phyloP scores from a whole-genome alignment of 2,113 vertebrate species.

The Mirza zaza region DNA sequence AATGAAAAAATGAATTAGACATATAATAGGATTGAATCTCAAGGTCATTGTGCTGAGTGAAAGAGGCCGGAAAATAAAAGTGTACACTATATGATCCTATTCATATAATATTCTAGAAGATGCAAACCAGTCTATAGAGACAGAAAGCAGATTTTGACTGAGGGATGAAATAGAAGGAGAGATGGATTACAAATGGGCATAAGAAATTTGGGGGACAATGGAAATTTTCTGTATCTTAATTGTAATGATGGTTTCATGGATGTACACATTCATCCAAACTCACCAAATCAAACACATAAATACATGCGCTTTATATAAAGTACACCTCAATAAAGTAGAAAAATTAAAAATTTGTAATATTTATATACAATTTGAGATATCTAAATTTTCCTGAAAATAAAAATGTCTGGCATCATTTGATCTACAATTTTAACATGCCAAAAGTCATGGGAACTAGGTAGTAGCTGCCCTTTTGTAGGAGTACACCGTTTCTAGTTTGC shows the following conservation, averaged over 20 bases:
- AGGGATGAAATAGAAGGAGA: background rate
- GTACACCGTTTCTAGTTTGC: background rate
- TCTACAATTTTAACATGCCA: background rate
- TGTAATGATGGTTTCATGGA: background rate
- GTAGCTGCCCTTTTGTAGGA: background rate
- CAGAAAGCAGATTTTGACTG: background rate
- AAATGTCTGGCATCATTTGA: background rate
- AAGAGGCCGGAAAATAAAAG: background rate
- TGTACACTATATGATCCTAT: background rate
- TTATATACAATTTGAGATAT: background rate
- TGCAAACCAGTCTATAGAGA: background rate
- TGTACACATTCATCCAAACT: background rate
- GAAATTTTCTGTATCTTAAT: background rate
- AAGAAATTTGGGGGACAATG: background rate
- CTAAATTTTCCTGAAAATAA: background rate
- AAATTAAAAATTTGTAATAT: background rate
- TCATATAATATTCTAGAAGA: background rate
- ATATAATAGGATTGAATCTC: background rate
- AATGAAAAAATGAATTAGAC: background rate
- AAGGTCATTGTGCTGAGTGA: background rate
- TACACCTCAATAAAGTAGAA: background rate
- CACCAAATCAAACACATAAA: background rate
- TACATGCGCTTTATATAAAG: background rate
- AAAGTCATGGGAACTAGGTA: background rate
- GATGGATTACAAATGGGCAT: background rate